Evolutionary conservation across 2,888 invertebrate species (phyloP).

Genomic region (Drosophila hamatofila): DNA sequence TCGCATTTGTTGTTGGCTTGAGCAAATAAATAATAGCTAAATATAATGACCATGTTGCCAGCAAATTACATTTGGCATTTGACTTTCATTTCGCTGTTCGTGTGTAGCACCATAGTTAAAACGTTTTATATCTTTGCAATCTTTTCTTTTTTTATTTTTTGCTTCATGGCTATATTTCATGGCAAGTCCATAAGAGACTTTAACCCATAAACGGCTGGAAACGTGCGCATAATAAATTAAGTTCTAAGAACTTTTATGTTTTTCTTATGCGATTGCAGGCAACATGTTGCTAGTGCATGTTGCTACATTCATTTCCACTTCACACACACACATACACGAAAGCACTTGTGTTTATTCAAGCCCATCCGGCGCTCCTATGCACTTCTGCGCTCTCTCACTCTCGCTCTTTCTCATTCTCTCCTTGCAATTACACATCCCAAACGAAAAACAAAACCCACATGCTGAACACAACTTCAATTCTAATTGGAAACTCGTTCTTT

Average conservation of each 20-base stretch:
- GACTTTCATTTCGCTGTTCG: slow-evolving; percentile 67
- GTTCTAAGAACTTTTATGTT: slow-evolving; percentile 29
- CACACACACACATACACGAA: not conserved
- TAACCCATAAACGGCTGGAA: slow-evolving; percentile 57
- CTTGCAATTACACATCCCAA: slow-evolving; percentile 45
- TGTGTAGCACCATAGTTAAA: slow-evolving; percentile 40
- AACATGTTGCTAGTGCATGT: slow-evolving; percentile 38
- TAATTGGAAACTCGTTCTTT: slow-evolving; percentile 72
- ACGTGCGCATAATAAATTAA: slow-evolving; percentile 57
- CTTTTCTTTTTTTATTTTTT: too few species aligned
- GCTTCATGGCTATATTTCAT: slow-evolving; percentile 42
- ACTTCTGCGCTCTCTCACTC: slow-evolving; percentile 17
- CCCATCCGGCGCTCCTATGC: slow-evolving; percentile 65
- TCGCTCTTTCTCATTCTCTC: slow-evolving; percentile 1
- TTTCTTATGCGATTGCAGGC: not conserved
- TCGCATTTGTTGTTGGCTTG: slow-evolving; percentile 29
- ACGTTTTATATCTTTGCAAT: not conserved
- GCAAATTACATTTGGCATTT: slow-evolving; percentile 59
- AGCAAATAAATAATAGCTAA: slow-evolving; percentile 62
- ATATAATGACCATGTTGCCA: slow-evolving; percentile 38
- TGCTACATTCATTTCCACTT: slow-evolving; percentile 26
- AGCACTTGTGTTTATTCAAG: slow-evolving; percentile 42
- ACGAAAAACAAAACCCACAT: slow-evolving; percentile 69
- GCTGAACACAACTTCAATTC: slow-evolving; percentile 52
- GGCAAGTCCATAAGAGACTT: slow-evolving; percentile 41